Conservation (phyloP, 2,888 invertebrate genomes). For the Koerneria pararmatus region DNA sequence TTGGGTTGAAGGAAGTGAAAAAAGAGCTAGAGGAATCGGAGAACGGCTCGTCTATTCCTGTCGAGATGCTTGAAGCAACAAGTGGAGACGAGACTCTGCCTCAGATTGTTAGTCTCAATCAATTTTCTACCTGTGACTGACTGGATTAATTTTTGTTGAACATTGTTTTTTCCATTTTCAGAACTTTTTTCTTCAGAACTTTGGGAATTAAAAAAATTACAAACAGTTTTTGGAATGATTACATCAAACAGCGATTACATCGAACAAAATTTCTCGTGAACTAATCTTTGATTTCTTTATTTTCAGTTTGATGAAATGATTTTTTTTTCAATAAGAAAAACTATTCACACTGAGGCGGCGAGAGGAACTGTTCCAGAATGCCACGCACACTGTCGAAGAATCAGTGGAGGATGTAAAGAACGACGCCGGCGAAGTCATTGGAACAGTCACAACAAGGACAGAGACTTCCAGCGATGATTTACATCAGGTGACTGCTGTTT, state of each 20-base stretch:
- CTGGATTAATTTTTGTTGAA: too few relatives aligned
- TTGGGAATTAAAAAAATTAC: too few relatives aligned
- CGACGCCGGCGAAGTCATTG: constrained; percentile 20
- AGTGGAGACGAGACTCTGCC: not conserved
- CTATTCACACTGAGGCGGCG: constrained; percentile 9
- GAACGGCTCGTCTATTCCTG: not conserved
- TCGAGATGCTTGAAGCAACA: not conserved
- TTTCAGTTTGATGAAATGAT: not conserved
- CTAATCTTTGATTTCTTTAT: not conserved
- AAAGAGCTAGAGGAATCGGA: not conserved
- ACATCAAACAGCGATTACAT: not conserved
- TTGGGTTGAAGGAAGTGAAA: too few relatives aligned
- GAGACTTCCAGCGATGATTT: too few relatives aligned
- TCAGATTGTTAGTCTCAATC: too few relatives aligned
- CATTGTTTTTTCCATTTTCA: too few relatives aligned
- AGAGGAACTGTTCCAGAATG: too few relatives aligned
- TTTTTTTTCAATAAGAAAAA: constrained; percentile 6
- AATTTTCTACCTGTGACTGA: too few relatives aligned
- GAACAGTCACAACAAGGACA: constrained; percentile 7
- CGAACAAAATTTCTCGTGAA: not conserved
- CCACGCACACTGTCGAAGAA: too few relatives aligned
- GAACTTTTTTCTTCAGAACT: too few relatives aligned
- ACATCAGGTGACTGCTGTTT: too few relatives aligned
- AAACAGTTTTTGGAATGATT: too few relatives aligned
- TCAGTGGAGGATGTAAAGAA: constrained; percentile 14